Evolutionary conservation across 2,888 invertebrate genomes (phyloP).

Genomic region (Agrotis ipsilon): DNA sequence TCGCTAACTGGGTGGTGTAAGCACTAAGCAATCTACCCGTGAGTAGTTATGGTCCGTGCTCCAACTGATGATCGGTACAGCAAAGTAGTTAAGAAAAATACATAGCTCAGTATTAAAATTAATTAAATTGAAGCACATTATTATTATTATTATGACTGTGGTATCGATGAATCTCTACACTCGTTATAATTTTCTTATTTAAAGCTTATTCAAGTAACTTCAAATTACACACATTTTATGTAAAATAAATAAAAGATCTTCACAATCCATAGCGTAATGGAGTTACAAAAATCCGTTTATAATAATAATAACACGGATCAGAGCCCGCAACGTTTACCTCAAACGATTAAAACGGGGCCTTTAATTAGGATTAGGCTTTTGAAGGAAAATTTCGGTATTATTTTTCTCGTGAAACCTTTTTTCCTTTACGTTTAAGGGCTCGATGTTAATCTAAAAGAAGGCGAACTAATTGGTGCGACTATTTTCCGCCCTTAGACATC

Average conservation of each 20-base stretch:
- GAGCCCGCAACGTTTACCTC: constrained; percentile 4
- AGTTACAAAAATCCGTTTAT: constrained; percentile 13
- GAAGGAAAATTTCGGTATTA: constrained; percentile 15
- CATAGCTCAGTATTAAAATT: no score
- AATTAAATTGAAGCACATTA: no score
- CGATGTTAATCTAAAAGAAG: constrained; percentile 28
- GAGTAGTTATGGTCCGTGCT: no score
- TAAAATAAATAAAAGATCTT: not conserved
- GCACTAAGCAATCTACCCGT: no score
- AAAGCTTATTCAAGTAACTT: no score
- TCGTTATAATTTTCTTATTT: no score
- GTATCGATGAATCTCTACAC: no score
- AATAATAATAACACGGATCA: constrained; percentile 26
- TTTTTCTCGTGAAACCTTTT: constrained; percentile 29
- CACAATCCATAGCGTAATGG: not conserved
- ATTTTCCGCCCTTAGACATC: not conserved
- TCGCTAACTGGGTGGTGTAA: no score
- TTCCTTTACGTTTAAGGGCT: constrained; percentile 9
- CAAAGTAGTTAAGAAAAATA: no score
- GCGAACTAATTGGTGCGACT: constrained; percentile 18
- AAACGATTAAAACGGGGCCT: constrained; percentile 37
- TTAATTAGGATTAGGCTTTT: constrained; percentile 39
- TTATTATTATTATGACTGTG: no score
- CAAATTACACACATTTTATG: no score
- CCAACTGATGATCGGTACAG: no score